Evolutionary conservation across 1,140 invertebrate genomes (phyloP), one percentile per base, ranked within the genome.

Genomic region (Halictus rubicundus): DNA sequence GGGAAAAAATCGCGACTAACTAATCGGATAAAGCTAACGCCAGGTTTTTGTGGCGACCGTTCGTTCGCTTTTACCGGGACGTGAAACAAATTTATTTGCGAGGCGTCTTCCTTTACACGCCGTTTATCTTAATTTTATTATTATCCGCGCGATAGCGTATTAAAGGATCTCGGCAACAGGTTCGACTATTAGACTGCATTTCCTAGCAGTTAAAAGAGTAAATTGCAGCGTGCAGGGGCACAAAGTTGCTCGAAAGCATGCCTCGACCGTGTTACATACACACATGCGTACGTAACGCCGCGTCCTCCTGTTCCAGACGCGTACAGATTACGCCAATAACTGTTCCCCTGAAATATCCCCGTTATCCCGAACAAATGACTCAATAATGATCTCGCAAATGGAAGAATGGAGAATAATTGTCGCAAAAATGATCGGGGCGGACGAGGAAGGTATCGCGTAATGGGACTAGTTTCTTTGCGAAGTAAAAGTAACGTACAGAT

Each of bases 341-440:
- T 8, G 23, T 60, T n/a, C 19, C 14, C 32, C 12, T 16, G 25
- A 27, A 9, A 16, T 14, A 77, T 52, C 27, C 46, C 39, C 39
- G 57, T 61, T 61, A 63, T 16, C 49, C 37, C 12, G n/a, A 61
- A 25, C 23, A 77, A 49, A 37, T 46, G n/a, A 76, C 59, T 37
- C 60, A 19, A 65, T 65, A 32, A 37, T 59, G 39, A 57, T 77
- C 39, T 5, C 16, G 60, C 42, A 32, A 69, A 60, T 27, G 19
- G n/a, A 23, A 52, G 27, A 61, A 60, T 16, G 65, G 32, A 60
- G 27, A 59, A 77, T 77, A 77, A 77, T 77, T 46, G 42, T 23
- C 1, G 39, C 52, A 46, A 65, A 61, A 69, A 37, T 16, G 21
- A 42, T 23, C 21, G 63, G 2, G 32, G 32, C 37, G 19, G 42